Percentiles rank a stretch among this genome's conserved stretches.
Evolutionary conservation across 2,113 vertebrate genomes (phyloP).

Genomic region (Alexandromys fortis): DNA sequence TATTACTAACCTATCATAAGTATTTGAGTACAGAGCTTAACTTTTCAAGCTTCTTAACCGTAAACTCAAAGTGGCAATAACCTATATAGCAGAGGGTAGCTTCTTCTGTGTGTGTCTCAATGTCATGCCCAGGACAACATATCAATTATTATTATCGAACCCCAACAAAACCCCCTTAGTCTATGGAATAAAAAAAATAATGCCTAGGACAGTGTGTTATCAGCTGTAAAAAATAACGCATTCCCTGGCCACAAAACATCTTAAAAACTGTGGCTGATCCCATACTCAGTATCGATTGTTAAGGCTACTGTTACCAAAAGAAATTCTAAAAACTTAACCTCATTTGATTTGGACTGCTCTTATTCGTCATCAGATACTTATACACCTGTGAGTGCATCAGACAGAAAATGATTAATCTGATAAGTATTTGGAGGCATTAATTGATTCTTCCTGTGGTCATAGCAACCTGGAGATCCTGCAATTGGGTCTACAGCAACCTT

Average conservation of each 20-base stretch:
- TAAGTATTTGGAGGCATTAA: slow-evolving; percentile 5
- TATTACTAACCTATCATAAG: neutral
- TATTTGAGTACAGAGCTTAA: neutral
- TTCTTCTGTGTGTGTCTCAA: neutral
- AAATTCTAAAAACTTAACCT: neutral
- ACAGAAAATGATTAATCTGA: neutral
- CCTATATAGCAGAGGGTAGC: neutral
- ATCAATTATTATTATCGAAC: neutral
- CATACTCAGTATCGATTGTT: neutral
- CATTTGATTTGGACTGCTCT: neutral
- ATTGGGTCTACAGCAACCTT: neutral
- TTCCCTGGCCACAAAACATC: neutral
- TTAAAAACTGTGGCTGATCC: neutral
- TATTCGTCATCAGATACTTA: slow-evolving; percentile 17
- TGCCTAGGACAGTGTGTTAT: neutral
- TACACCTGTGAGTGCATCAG: neutral
- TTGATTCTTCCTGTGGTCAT: neutral
- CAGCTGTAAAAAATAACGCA: neutral
- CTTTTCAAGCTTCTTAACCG: neutral
- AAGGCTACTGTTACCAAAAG: neutral
- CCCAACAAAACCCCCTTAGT: neutral
- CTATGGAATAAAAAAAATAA: neutral
- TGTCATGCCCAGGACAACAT: too few relatives aligned
- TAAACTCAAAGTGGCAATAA: neutral
- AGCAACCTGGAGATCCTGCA: neutral